Percentiles rank a stretch among this genome's conserved stretches.
These are phyloP conservation scores for Ciconia stormi DNA, from an alignment of 2,113 vertebrate species.

Conservation along the genomic window DNA sequence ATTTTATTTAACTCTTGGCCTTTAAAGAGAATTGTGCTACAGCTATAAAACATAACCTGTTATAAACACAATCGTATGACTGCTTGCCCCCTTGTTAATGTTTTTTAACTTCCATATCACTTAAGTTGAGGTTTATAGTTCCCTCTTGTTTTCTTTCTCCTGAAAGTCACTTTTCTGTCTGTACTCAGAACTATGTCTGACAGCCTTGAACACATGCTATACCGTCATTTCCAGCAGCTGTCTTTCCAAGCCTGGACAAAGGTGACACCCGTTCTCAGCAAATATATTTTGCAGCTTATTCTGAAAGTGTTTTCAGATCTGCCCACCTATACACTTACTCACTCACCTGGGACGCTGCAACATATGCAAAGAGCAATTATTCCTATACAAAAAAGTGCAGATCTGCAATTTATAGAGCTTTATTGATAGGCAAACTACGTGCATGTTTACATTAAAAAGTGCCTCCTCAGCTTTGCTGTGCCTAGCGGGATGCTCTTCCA, in stretches of 20 bases:
- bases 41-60: background rate
- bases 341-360: background rate
- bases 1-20: background rate
- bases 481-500: background rate
- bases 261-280: background rate
- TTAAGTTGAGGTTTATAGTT: background rate
- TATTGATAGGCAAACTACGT: background rate
- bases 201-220: background rate
- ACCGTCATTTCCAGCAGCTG: background rate
- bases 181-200: background rate
- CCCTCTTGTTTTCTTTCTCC: background rate
- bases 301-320: background rate
- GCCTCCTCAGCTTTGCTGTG: background rate
- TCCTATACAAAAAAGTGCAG: background rate
- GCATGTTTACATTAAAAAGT: background rate
- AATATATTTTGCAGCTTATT: background rate
- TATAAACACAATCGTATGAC: fast-evolving
- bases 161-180: background rate
- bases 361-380: background rate
- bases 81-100: background rate
- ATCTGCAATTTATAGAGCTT: background rate
- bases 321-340: background rate
- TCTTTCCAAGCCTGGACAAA: background rate
- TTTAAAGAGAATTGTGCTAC: background rate
- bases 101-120: background rate